Conservation (phyloP, 2,888 invertebrate genomes). For the Patella ulyssiponensis region DNA sequence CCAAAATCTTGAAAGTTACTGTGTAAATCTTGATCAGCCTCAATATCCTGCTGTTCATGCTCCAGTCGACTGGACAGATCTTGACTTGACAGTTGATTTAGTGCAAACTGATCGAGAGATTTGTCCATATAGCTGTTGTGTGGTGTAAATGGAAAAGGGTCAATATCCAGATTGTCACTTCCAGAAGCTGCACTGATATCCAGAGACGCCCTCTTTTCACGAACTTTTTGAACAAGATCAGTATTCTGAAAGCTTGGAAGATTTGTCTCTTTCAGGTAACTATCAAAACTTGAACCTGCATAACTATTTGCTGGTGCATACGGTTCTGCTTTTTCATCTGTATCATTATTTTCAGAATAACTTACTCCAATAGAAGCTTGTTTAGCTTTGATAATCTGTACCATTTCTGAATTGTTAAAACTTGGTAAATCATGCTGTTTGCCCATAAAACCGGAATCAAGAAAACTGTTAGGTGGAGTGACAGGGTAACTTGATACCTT, state of each 20-base stretch:
- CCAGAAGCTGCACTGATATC: constrained; percentile 27
- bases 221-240: constrained; percentile 72
- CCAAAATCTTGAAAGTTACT: not conserved
- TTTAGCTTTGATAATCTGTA: constrained; percentile 71
- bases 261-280: constrained; percentile 38
- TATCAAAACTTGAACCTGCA: constrained; percentile 34
- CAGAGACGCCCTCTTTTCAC: constrained; percentile 62
- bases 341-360: constrained; percentile 13
- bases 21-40: not conserved
- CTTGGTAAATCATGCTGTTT: constrained; percentile 65
- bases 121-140: constrained; percentile 71
- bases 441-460: constrained; percentile 45
- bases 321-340: constrained; percentile 33
- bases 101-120: constrained; percentile 13
- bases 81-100: not conserved
- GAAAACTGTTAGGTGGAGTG: constrained; percentile 71
- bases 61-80: not conserved
- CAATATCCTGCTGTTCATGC: not conserved
- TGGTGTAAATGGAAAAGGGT: constrained; percentile 68
- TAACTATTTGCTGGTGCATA: constrained; percentile 60
- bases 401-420: constrained; percentile 73
- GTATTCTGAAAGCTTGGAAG: constrained; percentile 71
- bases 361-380: constrained; percentile 63
- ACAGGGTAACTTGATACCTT: constrained; percentile 53
- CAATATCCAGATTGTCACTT: constrained; percentile 20